Base-by-base conservation (phyloP, 2,113 vertebrate genomes). In the Chrysemys picta region DNA sequence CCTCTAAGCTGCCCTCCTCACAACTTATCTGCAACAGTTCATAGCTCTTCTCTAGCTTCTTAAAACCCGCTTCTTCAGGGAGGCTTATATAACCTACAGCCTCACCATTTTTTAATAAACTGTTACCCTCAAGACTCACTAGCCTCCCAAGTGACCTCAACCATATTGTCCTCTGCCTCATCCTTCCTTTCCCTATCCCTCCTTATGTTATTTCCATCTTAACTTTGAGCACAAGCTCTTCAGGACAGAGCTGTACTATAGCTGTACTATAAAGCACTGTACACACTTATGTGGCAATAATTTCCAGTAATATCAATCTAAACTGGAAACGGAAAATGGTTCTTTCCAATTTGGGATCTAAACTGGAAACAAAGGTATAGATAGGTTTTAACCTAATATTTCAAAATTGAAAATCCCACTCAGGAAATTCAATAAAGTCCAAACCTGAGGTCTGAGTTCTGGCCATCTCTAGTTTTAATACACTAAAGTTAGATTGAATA, bases 1-100 rank as follows among this genome's bases (percentile, higher is more conserved):
- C 4, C n/a, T 35, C 56, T 59, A 25, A 0, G 83, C 83, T 3
- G 17, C 76, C 2, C 3, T 1, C 85, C 10, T 0, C 0, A 8
- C 57, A 50, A 82, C 5, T 19, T 57, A 65, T 65, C 62, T n/a
- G 62, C 31, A 65, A 3, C 0, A 3, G 47, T 6, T 59, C 45
- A n/a, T 56, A 5, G 21, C 69, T 75, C 65, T n/a, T n/a, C n/a
- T 72, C 19, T 72, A 19, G 21, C 35, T 72, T 72, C n/a, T 75
- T 42, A 75, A 75, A 75, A 35, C 59, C 69, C 42, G 69, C 69
- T 75, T 42, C n/a, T 75, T 75, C 21, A 42, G 10, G n/a, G 38
- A 22, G 10, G 69, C 38, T 42, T 75, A 42, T 75, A 42, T 24
- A 5, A 38, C 22, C 38, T 24, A 42, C n/a, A 76, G 72, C 69